These are phyloP conservation scores for Cyphomyrmex costatus DNA, from an alignment of 1,140 invertebrate species.

Conservation along the genomic window DNA sequence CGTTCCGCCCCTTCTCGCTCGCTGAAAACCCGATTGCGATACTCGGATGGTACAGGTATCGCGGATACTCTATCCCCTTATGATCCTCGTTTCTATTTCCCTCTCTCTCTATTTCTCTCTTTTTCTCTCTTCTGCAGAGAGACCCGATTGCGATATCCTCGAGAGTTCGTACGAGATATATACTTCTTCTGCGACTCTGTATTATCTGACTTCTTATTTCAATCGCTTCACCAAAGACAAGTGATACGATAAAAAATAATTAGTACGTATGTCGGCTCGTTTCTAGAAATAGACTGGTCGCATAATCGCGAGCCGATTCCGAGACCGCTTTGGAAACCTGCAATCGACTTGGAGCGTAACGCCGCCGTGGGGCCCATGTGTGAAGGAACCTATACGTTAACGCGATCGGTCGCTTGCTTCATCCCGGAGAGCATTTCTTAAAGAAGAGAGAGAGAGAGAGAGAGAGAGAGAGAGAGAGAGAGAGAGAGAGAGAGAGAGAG, in stretches of 20 bases:
- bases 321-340: slow-evolving; percentile 84
- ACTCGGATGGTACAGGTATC: slow-evolving; percentile 45
- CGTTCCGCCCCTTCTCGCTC: not conserved
- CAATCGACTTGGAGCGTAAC: slow-evolving; percentile 58
- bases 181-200: slow-evolving; percentile 52
- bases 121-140: slow-evolving; percentile 18
- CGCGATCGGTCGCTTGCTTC: slow-evolving; percentile 21
- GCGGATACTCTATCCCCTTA: slow-evolving; percentile 24
- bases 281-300: slow-evolving; percentile 84
- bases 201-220: slow-evolving; percentile 43
- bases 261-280: slow-evolving; percentile 79
- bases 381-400: slow-evolving; percentile 12
- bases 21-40: slow-evolving; percentile 57
- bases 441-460: too few species aligned
- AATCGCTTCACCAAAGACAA: slow-evolving; percentile 65
- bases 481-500: too few species aligned
- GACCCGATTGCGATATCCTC: slow-evolving; percentile 47
- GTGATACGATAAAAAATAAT: slow-evolving; percentile 82
- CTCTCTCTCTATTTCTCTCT: slow-evolving; percentile 24
- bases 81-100: slow-evolving; percentile 13
- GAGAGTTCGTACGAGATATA: slow-evolving; percentile 22
- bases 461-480: too few species aligned
- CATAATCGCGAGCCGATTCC: slow-evolving; percentile 79
- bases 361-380: not conserved
- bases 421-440: slow-evolving; percentile 10